A percentile compares a stretch with the other conserved stretches of the same genome.
These are phyloP conservation scores for Cheilosia vulpina DNA, from an alignment of 2,888 invertebrate genomes.

Conservation along the genomic window DNA sequence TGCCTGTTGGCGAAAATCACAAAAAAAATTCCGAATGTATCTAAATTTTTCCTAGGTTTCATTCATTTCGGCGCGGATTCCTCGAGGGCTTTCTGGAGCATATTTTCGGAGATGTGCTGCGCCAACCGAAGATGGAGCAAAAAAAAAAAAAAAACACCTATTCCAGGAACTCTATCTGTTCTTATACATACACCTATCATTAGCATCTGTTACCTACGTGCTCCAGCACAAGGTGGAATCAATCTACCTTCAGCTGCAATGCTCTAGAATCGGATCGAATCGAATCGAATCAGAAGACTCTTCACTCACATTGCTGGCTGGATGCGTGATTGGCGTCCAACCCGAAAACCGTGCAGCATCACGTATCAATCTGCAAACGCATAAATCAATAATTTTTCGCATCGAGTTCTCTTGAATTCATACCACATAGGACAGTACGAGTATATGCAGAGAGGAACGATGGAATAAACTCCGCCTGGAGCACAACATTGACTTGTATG, in stretches of 20 bases:
- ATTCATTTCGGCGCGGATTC: constrained; percentile 26
- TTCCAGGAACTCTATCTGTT: constrained; percentile 50
- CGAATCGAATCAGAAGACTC: background rate
- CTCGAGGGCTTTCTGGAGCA: constrained; percentile 31
- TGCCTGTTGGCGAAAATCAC: constrained; percentile 9
- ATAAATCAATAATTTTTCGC: constrained; percentile 75
- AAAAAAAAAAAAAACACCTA: constrained; percentile 4
- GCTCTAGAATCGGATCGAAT: constrained; percentile 13
- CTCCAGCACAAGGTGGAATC: constrained; percentile 47
- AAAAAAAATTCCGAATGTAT: background rate
- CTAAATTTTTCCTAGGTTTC: constrained; percentile 13
- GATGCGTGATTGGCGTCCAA: constrained; percentile 46
- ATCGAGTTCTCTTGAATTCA: constrained; percentile 50
- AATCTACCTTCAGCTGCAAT: constrained; percentile 32
- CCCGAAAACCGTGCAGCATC: constrained; percentile 52
- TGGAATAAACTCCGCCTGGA: constrained; percentile 49
- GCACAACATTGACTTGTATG: constrained; percentile 1
- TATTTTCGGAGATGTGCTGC: background rate
- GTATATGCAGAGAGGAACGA: constrained; percentile 9
- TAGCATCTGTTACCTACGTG: constrained; percentile 55
- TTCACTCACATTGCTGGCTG: constrained; percentile 11
- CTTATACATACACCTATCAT: constrained; percentile 60
- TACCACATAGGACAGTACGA: too few relatives aligned
- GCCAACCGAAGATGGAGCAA: background rate
- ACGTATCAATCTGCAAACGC: constrained; percentile 76